Conservation (phyloP, 2,888 invertebrate species). For the Stenodema calcarata region DNA sequence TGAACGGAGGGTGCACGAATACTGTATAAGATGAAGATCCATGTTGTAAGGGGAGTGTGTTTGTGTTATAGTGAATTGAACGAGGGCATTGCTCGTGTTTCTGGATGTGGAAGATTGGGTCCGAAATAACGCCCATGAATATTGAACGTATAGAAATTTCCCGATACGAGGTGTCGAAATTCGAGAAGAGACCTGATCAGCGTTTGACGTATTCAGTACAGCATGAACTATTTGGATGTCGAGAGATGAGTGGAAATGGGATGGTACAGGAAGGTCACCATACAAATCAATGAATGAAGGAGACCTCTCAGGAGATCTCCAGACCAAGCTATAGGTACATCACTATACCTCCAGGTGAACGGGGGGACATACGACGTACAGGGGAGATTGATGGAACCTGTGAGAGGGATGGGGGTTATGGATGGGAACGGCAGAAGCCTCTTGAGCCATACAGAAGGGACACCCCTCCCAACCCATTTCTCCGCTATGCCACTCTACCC, state of each 20-base stretch:
- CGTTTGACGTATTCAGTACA: background rate
- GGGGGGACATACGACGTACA: background rate
- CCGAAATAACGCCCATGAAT: too few species aligned
- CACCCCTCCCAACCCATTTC: background rate
- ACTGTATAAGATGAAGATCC: too few species aligned
- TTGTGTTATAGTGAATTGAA: too few species aligned
- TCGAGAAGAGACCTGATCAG: background rate
- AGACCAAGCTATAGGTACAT: background rate
- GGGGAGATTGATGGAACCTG: background rate
- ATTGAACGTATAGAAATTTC: too few species aligned
- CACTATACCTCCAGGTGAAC: background rate
- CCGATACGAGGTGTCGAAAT: background rate
- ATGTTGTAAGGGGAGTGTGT: too few species aligned
- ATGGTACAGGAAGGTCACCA: background rate
- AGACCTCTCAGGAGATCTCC: background rate
- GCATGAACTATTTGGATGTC: background rate
- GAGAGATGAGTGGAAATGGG: background rate
- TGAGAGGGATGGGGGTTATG: background rate
- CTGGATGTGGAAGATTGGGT: too few species aligned
- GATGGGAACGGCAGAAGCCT: background rate
- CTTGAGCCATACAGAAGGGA: background rate
- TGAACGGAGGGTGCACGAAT: too few species aligned
- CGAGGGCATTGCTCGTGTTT: too few species aligned
- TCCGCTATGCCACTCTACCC: background rate
- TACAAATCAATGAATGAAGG: conserved; percentile 16